Conservation (phyloP, 1,140 invertebrate species). For the Mycetomoellerius zeteki region DNA sequence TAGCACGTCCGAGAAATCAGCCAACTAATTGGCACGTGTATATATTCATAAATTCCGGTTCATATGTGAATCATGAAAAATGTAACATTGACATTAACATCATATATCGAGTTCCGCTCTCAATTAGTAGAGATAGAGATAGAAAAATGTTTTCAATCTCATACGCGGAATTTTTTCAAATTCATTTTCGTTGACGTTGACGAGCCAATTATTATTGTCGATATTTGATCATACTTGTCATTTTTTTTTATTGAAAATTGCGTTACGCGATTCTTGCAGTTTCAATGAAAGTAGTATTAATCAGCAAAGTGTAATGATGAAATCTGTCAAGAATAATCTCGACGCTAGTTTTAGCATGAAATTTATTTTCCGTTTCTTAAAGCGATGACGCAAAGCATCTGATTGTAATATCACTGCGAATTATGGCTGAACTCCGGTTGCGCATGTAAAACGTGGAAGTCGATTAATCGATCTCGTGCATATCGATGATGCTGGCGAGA, state of each 20-base stretch:
- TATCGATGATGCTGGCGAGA: constrained; percentile 39
- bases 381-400: constrained; percentile 24
- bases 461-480: constrained; percentile 68
- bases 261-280: background rate
- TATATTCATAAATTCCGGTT: constrained; percentile 2
- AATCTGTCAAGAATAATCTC: background rate
- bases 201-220: constrained; percentile 13
- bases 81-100: constrained; percentile 1
- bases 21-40: background rate
- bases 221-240: constrained; percentile 4
- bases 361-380: background rate
- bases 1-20: constrained; percentile 17
- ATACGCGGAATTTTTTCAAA: background rate
- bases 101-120: background rate
- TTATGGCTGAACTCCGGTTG: constrained; percentile 4
- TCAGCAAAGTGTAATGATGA: background rate
- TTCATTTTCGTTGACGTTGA: constrained; percentile 36
- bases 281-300: constrained; percentile 19
- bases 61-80: background rate
- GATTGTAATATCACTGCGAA: constrained; percentile 32
- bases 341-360: background rate
- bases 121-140: constrained; percentile 19
- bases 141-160: background rate
- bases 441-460: constrained; percentile 46
- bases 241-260: constrained; percentile 30